Evolutionary conservation across 2,113 vertebrate genomes (phyloP).

Genomic region (Hippocampus abdominalis): DNA sequence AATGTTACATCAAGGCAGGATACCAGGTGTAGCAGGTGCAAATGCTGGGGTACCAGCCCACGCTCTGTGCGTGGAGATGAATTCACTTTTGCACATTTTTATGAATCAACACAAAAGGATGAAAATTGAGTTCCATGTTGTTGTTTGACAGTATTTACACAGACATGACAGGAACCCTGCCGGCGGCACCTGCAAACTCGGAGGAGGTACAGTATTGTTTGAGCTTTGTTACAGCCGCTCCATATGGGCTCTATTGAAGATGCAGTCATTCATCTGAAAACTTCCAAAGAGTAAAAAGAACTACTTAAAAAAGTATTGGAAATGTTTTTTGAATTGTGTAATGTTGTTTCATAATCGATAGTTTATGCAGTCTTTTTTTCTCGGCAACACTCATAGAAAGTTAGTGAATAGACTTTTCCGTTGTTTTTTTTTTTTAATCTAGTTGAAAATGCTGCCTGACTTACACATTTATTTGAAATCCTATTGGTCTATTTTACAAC

Average conservation of each 20-base stretch:
- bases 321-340: background rate
- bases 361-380: background rate
- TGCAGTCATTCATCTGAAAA: constrained; percentile 3
- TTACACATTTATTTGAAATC: background rate
- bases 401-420: background rate
- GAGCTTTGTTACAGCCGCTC: constrained; percentile 21
- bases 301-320: background rate
- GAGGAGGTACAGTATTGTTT: constrained; percentile 11
- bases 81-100: constrained; percentile 36
- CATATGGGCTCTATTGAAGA: constrained; percentile 14
- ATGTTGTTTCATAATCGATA: background rate
- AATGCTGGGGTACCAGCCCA: constrained; percentile 21
- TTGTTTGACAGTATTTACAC: constrained; percentile 25
- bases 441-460: background rate
- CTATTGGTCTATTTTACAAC: background rate
- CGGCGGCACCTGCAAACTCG: background rate
- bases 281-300: background rate
- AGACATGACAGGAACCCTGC: constrained; percentile 24
- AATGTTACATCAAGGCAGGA: constrained; percentile 48
- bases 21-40: constrained; percentile 47
- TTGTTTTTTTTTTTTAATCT: background rate
- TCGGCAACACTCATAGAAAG: background rate
- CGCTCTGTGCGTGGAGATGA: constrained; percentile 17
- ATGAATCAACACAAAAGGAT: constrained; percentile 46
- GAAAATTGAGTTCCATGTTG: constrained; percentile 18